Conservation (phyloP, 2,113 vertebrate genomes). For the Saguinus midas region DNA sequence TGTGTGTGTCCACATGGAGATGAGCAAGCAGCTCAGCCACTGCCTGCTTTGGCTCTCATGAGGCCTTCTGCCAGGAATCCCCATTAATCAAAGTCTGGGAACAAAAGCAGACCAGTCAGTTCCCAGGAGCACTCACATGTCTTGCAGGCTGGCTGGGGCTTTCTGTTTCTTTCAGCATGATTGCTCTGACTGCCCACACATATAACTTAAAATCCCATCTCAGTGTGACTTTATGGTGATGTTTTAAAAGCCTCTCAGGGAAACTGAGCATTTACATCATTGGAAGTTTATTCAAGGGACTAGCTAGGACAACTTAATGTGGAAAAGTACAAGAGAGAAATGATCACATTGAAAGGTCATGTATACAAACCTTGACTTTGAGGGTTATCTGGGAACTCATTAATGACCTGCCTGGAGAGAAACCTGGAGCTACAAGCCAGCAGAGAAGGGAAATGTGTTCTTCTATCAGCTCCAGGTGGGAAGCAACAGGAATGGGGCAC, state of each 20-base stretch:
- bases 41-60: background rate
- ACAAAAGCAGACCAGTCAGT: slow-evolving; percentile 24
- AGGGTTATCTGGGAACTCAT: background rate
- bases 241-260: background rate
- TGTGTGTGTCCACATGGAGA: slow-evolving; percentile 6
- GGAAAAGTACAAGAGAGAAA: slow-evolving; percentile 16
- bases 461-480: background rate
- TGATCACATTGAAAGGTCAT: background rate
- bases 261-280: background rate
- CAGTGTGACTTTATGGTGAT: background rate
- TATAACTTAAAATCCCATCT: slow-evolving; percentile 32
- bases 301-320: slow-evolving; percentile 9
- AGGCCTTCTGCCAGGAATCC: slow-evolving; percentile 42
- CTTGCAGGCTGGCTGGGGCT: background rate
- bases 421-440: background rate
- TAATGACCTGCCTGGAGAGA: background rate
- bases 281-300: background rate
- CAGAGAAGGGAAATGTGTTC: background rate
- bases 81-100: slow-evolving; percentile 61
- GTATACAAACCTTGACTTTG: background rate
- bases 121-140: background rate
- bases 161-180: background rate
- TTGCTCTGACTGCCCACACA: background rate
- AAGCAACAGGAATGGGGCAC: background rate
- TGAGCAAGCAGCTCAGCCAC: background rate